phyloP scores from a whole-genome alignment of 2,888 invertebrate genomes.

The Scotopteryx bipunctaria region DNA sequence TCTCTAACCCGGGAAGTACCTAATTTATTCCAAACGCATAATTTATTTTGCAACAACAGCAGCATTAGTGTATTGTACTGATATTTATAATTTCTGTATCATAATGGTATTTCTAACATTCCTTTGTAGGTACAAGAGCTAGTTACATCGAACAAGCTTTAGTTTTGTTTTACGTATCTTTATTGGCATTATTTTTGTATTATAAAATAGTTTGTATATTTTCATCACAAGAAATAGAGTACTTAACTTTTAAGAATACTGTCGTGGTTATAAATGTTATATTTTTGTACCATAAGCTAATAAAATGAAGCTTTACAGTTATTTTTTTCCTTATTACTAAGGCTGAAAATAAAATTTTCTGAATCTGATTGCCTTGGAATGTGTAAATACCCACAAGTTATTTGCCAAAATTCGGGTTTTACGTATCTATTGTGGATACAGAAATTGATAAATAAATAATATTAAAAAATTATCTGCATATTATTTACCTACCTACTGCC shows the following conservation, averaged over 20 bases:
- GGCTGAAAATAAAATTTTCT: slow-evolving; percentile 52
- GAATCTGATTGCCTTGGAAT: slow-evolving; percentile 39
- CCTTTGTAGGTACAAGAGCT: slow-evolving; percentile 63
- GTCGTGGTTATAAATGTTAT: slow-evolving; percentile 49
- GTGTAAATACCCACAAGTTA: slow-evolving; percentile 63
- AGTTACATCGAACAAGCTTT: slow-evolving; percentile 67
- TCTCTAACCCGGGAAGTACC: slow-evolving; percentile 50
- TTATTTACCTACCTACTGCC: slow-evolving; percentile 31
- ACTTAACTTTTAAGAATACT: slow-evolving; percentile 46
- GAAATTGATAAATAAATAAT: slow-evolving; percentile 82
- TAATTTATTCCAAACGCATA: slow-evolving; percentile 62
- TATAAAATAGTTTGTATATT: slow-evolving; percentile 43
- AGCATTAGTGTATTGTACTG: slow-evolving; percentile 56
- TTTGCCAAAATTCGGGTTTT: slow-evolving; percentile 65
- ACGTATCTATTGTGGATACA: slow-evolving; percentile 80
- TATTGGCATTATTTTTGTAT: slow-evolving; percentile 50
- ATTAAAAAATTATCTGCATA: slow-evolving; percentile 49
- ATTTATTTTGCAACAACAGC: slow-evolving; percentile 70
- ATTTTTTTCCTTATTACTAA: slow-evolving; percentile 30
- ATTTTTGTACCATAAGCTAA: slow-evolving; percentile 58
- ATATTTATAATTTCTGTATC: slow-evolving; percentile 83
- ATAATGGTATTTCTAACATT: slow-evolving; percentile 67
- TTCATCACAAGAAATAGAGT: slow-evolving; percentile 59
- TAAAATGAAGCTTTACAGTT: slow-evolving; percentile 30
- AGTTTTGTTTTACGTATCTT: slow-evolving; percentile 41